Base-by-base conservation (phyloP, 2,888 invertebrate species). In the Noctua comes region DNA sequence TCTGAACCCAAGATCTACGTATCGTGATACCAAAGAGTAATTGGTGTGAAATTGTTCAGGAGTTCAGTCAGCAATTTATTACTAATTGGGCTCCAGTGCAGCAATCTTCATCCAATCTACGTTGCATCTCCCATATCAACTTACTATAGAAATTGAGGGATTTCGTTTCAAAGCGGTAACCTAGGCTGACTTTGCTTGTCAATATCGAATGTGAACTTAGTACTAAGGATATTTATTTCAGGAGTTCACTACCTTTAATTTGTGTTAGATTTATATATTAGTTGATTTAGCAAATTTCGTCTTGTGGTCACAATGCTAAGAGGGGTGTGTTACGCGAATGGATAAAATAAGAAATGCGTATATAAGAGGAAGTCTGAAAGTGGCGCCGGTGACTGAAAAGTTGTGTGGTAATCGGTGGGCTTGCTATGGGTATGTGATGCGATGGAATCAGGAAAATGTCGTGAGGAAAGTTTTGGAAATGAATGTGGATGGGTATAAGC, bases 71-170 rank as follows among this genome's bases (percentile, higher is more conserved):
- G 51, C 71, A 81, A 65, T 76, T 76, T 72, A 65, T 76, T 76
- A 69, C 65, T 83, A 83, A 83, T 75, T 83, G 85, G 64, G 27
- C 13, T 65, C 51, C 21, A 43, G 36, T 66, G 65, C 31, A 64
- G 66, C 75, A 51, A 51, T 54, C 59, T 64, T 72, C 54, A 13
- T 59, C 51, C 16, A 51, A 57, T 64, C 62, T 79, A 59, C 43
- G 64, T 64, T 74, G 54, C 70, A 79, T 72, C 27, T 80, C 31
- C 36, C 71, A 48, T 51, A 69, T 48, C 57, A 73, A 62, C 59
- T 81, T 73, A 69, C 31, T 27, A 51, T 27, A 24, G 43, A 36
- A n/a, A 54, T 36, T 59, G 43, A 18, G 5, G 21, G 54, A 70
- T 70, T 59, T 31, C 4, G 11, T 54, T 77, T 51, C 40, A 27